Conservation (phyloP, 2,888 invertebrate species). For the Metalampra italica region DNA sequence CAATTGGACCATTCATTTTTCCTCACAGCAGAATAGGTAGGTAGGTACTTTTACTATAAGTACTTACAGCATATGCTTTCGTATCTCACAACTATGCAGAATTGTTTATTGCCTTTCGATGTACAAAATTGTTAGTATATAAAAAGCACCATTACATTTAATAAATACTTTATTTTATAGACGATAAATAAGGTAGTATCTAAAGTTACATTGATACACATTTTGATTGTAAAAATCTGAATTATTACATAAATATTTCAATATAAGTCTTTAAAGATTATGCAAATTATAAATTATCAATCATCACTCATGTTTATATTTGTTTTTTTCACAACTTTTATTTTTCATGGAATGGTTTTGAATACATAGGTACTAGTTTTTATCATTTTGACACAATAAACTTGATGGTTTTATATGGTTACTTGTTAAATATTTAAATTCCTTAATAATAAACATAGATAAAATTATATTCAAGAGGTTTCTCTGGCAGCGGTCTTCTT, state of each 20-base stretch:
- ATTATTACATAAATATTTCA: conserved; percentile 2
- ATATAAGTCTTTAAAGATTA: neutral
- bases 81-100: too few species aligned
- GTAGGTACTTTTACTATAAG: too few species aligned
- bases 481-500: neutral
- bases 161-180: neutral
- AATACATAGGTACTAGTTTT: conserved; percentile 14
- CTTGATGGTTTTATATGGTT: neutral
- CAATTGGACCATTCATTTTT: too few species aligned
- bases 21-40: too few species aligned
- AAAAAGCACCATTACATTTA: neutral
- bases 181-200: neutral
- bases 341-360: conserved; percentile 51
- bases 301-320: neutral
- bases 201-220: neutral
- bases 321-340: conserved; percentile 5
- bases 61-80: too few species aligned
- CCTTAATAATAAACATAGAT: too few species aligned
- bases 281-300: too few species aligned
- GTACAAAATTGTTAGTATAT: too few species aligned
- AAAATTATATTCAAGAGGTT: too few species aligned
- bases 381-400: neutral
- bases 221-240: neutral
- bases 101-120: too few species aligned
- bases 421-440: too few species aligned